Percentiles rank a stretch among this genome's conserved stretches.
phyloP scores from a whole-genome alignment of 2,797 vertebrate species.

The Gastrophryne carolinensis region DNA sequence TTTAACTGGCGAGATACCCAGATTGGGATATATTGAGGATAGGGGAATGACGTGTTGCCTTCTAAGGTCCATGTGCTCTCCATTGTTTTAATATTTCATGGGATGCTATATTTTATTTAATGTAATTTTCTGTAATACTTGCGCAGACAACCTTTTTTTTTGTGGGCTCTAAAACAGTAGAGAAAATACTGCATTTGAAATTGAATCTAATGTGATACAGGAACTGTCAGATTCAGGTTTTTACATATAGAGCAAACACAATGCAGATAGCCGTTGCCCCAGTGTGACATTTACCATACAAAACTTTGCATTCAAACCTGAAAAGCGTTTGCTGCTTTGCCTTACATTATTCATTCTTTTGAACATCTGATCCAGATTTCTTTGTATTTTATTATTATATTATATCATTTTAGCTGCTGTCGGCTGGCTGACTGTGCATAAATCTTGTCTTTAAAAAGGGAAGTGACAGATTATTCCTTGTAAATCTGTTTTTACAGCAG shows the following conservation, averaged over 20 bases:
- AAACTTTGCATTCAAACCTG: background rate
- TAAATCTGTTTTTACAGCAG: conserved; percentile 67
- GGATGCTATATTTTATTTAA: too few relatives aligned
- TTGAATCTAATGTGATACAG: background rate
- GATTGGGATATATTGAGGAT: too few relatives aligned
- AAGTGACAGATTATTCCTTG: background rate
- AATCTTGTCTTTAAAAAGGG: background rate
- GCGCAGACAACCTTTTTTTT: too few relatives aligned
- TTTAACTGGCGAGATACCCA: too few relatives aligned
- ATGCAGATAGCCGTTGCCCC: background rate
- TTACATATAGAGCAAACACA: background rate
- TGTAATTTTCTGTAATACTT: too few relatives aligned
- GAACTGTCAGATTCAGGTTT: background rate
- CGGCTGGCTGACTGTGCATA: background rate
- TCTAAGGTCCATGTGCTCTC: too few relatives aligned
- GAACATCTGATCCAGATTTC: too few relatives aligned
- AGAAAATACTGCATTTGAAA: too few relatives aligned
- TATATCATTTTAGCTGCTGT: background rate
- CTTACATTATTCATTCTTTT: background rate
- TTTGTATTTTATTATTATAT: background rate
- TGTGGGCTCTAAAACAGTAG: too few relatives aligned
- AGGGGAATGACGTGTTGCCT: too few relatives aligned
- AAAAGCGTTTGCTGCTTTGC: background rate
- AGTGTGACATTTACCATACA: background rate
- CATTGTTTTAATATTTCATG: too few relatives aligned